A percentile compares a stretch with the other conserved stretches of the same genome.
Conservation (phyloP, 2,888 invertebrate species). For the Blastobasis adustella region DNA sequence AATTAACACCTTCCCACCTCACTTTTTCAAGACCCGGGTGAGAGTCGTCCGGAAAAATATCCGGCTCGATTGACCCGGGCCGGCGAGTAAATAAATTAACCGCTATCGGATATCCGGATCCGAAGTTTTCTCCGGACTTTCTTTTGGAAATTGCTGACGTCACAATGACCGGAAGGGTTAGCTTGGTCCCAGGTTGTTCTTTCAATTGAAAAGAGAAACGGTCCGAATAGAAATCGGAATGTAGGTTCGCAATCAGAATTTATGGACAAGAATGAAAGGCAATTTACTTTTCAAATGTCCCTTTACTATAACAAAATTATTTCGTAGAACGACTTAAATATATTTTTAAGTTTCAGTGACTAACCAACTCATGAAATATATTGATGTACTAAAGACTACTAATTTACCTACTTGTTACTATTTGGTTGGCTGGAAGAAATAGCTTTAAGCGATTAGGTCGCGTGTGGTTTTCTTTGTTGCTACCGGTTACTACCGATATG, state of each 20-base stretch:
- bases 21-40: conserved; percentile 6
- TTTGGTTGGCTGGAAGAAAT: too few species aligned
- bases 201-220: neutral
- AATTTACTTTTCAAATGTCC: too few species aligned
- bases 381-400: neutral
- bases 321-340: too few species aligned
- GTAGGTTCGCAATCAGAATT: too few species aligned
- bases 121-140: conserved; percentile 19
- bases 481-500: too few species aligned
- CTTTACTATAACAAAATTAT: too few species aligned
- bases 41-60: conserved; percentile 29
- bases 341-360: too few species aligned
- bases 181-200: neutral
- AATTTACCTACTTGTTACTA: too few species aligned
- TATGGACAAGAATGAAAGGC: too few species aligned
- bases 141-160: conserved; percentile 3
- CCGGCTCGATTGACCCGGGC: conserved; percentile 51
- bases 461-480: too few species aligned
- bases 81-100: conserved; percentile 63
- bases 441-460: too few species aligned
- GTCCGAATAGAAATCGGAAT: neutral
- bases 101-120: conserved; percentile 49
- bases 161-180: neutral
- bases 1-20: neutral
- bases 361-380: neutral